A percentile compares a stretch with the other conserved stretches of the same genome.
These are phyloP conservation scores for Australoheros facetus DNA, from an alignment of 2,797 vertebrate species.

Conservation along the genomic window DNA sequence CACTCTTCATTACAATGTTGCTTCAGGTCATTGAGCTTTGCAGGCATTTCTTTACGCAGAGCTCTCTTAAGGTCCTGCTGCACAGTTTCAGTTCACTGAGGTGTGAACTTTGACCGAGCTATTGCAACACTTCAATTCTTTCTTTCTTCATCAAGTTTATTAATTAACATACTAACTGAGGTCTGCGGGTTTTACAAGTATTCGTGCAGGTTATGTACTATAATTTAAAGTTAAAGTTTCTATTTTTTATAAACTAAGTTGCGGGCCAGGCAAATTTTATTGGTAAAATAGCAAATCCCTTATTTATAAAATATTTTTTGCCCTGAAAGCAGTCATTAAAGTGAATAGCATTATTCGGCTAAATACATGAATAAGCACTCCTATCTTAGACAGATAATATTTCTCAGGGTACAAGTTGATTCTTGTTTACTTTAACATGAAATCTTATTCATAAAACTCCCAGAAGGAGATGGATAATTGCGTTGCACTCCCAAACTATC, in stretches of 20 bases:
- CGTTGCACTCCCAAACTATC: constrained; percentile 20
- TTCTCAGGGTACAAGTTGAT: constrained; percentile 7
- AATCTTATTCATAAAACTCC: constrained; percentile 31
- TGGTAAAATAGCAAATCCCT: background rate
- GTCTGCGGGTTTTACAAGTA: background rate
- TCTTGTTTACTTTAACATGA: constrained; percentile 29
- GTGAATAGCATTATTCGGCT: background rate
- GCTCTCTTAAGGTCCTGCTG: background rate
- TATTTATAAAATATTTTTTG: background rate
- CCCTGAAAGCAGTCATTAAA: constrained; percentile 15
- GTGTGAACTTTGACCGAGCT: background rate
- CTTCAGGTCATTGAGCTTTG: background rate
- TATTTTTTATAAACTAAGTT: background rate
- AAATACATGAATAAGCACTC: background rate
- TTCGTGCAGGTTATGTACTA: background rate
- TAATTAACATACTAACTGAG: background rate
- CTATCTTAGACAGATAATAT: constrained; percentile 16
- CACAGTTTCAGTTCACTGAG: background rate
- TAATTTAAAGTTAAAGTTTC: background rate
- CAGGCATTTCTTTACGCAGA: background rate
- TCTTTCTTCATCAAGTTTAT: background rate
- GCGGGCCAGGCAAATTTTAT: background rate
- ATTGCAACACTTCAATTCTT: background rate
- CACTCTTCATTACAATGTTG: background rate
- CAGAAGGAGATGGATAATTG: constrained; percentile 56